Evolutionary conservation across 2,113 vertebrate genomes (phyloP).

Genomic region (Accipiter virgatus): DNA sequence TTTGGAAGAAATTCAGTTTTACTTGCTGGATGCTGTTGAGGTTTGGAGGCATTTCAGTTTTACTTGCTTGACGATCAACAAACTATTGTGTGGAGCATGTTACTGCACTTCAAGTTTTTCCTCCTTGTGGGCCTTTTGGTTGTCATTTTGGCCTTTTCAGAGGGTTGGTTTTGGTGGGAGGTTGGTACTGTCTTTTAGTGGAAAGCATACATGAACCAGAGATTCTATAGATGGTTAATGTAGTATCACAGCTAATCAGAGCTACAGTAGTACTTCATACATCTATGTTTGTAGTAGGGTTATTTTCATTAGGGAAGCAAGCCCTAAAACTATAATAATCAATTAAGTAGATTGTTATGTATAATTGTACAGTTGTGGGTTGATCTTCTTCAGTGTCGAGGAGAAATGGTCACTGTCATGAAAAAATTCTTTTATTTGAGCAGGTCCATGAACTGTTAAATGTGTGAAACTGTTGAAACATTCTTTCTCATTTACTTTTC

Average conservation of each 20-base stretch:
- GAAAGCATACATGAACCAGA: neutral
- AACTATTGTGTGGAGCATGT: neutral
- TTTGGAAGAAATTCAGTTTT: neutral
- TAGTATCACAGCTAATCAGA: neutral
- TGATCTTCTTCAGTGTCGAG: neutral
- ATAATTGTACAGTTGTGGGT: neutral
- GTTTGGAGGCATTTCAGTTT: neutral
- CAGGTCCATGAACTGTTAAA: neutral
- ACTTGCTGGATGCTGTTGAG: neutral
- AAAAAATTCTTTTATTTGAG: neutral
- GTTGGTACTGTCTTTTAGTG: neutral
- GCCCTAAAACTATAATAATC: neutral
- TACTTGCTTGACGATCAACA: neutral
- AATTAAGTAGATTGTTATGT: neutral
- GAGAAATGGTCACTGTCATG: neutral
- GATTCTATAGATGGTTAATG: neutral
- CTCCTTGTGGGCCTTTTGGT: neutral
- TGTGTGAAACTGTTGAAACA: neutral
- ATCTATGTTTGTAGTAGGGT: neutral
- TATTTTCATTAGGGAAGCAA: constrained; percentile 14
- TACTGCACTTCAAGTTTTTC: neutral
- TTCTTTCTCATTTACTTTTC: neutral
- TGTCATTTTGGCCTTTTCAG: neutral
- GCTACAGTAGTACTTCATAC: neutral
- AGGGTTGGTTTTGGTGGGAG: neutral